phyloP scores from a whole-genome alignment of 2,888 invertebrate species.

The Pristionchus maxplancki region DNA sequence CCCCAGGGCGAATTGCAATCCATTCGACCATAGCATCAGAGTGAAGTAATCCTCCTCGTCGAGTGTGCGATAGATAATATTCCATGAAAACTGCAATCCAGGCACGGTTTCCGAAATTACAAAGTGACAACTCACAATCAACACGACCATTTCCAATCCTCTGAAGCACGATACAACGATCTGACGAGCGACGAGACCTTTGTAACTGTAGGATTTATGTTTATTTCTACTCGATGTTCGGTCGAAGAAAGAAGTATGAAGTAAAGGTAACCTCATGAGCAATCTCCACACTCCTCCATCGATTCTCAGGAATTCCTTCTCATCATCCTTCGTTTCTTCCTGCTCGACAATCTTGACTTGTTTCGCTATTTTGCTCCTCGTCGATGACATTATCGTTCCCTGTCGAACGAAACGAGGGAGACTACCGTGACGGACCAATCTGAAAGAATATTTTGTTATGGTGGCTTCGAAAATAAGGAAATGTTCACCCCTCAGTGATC shows the following conservation, averaged over 20 bases:
- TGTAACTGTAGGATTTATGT: not conserved
- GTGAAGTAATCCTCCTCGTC: conserved; percentile 26
- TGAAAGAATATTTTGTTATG: not conserved
- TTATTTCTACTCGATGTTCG: not conserved
- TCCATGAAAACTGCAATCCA: conserved; percentile 7
- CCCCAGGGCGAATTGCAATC: conserved; percentile 17
- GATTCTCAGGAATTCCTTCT: not conserved
- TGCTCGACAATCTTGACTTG: not conserved
- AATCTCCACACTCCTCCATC: conserved; percentile 38
- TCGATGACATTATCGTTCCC: conserved; percentile 4
- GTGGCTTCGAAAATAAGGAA: not conserved
- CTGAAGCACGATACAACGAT: conserved; percentile 31
- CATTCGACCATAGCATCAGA: not conserved
- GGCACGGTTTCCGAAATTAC: not conserved
- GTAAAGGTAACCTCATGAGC: not conserved
- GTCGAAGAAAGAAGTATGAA: too few relatives aligned
- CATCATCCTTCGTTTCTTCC: not conserved
- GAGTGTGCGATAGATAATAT: not conserved
- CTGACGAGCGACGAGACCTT: not conserved
- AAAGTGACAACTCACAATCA: not conserved
- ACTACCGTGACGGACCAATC: not conserved
- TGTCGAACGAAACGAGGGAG: conserved; percentile 1
- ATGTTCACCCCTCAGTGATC: not conserved
- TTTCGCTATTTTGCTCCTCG: not conserved
- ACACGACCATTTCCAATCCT: conserved; percentile 9